phyloP scores from a whole-genome alignment of 2,797 vertebrate genomes.

The Cichlasoma orientale region DNA sequence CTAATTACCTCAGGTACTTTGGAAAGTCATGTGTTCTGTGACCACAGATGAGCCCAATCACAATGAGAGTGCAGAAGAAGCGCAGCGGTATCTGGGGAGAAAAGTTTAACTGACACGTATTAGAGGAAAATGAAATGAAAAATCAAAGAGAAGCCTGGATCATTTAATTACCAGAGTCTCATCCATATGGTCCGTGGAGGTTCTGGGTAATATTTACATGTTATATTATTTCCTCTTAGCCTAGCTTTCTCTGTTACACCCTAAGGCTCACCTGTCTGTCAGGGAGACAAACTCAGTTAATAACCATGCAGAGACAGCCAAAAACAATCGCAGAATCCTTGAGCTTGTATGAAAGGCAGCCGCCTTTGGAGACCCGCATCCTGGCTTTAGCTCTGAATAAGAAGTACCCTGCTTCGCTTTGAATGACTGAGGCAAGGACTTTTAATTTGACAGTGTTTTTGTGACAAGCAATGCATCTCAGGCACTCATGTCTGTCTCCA shows the following conservation, averaged over 20 bases:
- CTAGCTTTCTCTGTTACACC: conserved; percentile 22
- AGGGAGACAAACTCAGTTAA: conserved; percentile 45
- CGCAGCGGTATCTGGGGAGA: conserved; percentile 10
- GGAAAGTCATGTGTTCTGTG: conserved; percentile 40
- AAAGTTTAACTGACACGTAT: conserved; percentile 49
- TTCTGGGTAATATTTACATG: conserved; percentile 61
- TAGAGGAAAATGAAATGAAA: conserved; percentile 59
- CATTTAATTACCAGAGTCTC: conserved; percentile 61
- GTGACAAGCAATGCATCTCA: conserved; percentile 41
- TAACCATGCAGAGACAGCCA: conserved; percentile 33
- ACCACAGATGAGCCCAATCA: conserved; percentile 53
- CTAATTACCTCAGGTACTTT: conserved; percentile 30
- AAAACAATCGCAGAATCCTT: conserved; percentile 51
- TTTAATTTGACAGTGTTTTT: conserved; percentile 62
- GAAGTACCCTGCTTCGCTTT: conserved; percentile 43
- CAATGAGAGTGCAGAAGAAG: conserved; percentile 31
- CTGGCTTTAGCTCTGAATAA: conserved; percentile 48
- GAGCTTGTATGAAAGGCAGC: conserved; percentile 49
- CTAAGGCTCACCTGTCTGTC: conserved; percentile 47
- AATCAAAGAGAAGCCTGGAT: conserved; percentile 38
- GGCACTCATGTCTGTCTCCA: conserved; percentile 42
- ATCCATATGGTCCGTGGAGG: conserved; percentile 24
- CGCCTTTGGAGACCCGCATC: conserved; percentile 39
- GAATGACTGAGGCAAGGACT: conserved; percentile 42
- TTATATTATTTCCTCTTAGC: conserved; percentile 48